Conservation (phyloP, 1,140 invertebrate species). For the Teleopsis dalmanni region DNA sequence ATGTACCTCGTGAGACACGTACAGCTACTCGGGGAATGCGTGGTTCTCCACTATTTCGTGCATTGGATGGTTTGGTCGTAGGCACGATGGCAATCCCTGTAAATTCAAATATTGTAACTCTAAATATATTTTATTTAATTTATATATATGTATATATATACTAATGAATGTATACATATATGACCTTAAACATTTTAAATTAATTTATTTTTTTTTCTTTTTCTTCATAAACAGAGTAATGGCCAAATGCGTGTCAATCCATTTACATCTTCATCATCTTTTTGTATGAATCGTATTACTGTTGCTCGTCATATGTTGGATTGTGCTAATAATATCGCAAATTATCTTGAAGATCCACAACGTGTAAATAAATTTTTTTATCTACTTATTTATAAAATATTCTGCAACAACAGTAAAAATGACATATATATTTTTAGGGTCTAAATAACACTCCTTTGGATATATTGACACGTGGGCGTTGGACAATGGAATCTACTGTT, state of each 20-base stretch:
- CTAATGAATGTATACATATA: background rate
- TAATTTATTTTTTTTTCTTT: background rate
- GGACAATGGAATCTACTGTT: slow-evolving; percentile 43
- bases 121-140: background rate
- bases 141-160: background rate
- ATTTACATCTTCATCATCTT: slow-evolving; percentile 38
- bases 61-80: slow-evolving; percentile 39
- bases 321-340: slow-evolving; percentile 41
- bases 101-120: slow-evolving; percentile 23
- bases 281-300: slow-evolving; percentile 43
- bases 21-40: slow-evolving; percentile 36
- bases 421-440: slow-evolving; percentile 15
- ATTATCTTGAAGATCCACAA: slow-evolving; percentile 38
- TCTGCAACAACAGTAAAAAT: background rate
- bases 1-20: slow-evolving; percentile 30
- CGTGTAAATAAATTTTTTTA: slow-evolving; percentile 12
- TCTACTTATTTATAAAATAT: background rate
- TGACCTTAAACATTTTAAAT: background rate
- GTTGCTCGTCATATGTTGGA: slow-evolving; percentile 42
- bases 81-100: slow-evolving; percentile 55
- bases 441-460: slow-evolving; percentile 39
- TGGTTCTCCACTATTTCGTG: slow-evolving; percentile 37
- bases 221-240: slow-evolving; percentile 7
- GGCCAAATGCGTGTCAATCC: slow-evolving; percentile 12
- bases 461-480: slow-evolving; percentile 38